A percentile compares a stretch with the other conserved stretches of the same genome.
Evolutionary conservation across 2,113 vertebrate species (phyloP).

Genomic region (Cryptotis parvus): DNA sequence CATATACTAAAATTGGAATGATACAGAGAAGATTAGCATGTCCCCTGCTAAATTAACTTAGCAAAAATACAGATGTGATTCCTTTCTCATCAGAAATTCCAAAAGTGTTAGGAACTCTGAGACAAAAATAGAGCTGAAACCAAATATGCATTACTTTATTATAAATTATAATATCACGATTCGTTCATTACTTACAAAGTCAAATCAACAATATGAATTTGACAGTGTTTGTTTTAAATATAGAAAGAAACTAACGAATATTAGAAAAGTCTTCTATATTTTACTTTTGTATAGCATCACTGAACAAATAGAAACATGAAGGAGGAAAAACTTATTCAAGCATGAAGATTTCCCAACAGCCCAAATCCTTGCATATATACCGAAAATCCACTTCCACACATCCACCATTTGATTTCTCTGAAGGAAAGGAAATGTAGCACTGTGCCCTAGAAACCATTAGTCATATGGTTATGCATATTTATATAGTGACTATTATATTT

Average conservation of each 20-base stretch:
- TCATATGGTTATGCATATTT: conserved; percentile 66
- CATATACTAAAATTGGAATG: too few species aligned
- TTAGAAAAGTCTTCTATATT: neutral
- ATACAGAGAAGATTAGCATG: too few species aligned
- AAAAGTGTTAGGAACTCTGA: neutral
- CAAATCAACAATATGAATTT: neutral
- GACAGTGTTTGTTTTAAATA: conserved; percentile 15
- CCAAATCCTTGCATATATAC: neutral
- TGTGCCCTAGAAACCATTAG: conserved; percentile 33
- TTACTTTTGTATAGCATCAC: neutral
- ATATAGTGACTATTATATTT: conserved; percentile 53
- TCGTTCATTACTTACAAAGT: neutral
- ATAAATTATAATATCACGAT: neutral
- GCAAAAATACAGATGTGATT: neutral
- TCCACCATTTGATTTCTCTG: neutral
- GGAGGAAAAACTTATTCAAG: neutral
- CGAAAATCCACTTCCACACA: neutral
- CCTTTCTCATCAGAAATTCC: neutral
- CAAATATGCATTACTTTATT: neutral
- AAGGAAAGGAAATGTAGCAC: neutral
- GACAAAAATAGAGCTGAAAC: neutral
- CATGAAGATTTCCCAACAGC: neutral
- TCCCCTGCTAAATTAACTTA: too few species aligned
- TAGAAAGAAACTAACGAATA: neutral
- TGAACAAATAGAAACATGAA: neutral